These are phyloP conservation scores for Gobionotothen gibberifrons DNA, from an alignment of 2,797 vertebrate genomes.

Conservation along the genomic window DNA sequence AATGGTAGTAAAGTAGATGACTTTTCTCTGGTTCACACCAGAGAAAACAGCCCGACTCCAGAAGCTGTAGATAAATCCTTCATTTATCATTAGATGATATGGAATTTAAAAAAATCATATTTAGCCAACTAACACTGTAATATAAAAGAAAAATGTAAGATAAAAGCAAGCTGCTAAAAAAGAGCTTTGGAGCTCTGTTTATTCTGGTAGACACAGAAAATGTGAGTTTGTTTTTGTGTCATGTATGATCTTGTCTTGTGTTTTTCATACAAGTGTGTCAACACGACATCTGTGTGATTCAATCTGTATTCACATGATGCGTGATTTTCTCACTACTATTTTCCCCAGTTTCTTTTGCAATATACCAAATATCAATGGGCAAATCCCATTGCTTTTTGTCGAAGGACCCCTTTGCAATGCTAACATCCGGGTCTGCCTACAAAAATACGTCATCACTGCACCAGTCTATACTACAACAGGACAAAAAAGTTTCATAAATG, in stretches of 20 bases:
- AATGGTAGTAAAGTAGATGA: not conserved
- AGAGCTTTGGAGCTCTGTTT: not conserved
- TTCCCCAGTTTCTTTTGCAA: no score
- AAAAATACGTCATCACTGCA: no score
- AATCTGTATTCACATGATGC: no score
- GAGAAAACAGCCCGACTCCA: not conserved
- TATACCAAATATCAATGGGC: no score
- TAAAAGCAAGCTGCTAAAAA: not conserved
- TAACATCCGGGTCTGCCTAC: no score
- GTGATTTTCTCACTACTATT: no score
- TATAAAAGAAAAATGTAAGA: not conserved
- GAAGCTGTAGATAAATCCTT: not conserved
- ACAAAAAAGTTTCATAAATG: no score
- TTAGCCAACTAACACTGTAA: not conserved
- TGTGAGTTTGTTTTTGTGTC: not conserved
- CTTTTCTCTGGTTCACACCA: not conserved
- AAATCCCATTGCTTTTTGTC: no score
- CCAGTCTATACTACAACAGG: no score
- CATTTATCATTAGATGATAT: not conserved
- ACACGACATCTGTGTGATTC: no score
- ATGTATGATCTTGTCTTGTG: not conserved
- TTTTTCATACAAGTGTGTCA: not conserved
- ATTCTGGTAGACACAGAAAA: not conserved
- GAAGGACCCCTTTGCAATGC: no score
- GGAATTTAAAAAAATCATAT: not conserved